Base-by-base conservation (phyloP, 2,888 invertebrate species). In the Scaeva pyrastri region DNA sequence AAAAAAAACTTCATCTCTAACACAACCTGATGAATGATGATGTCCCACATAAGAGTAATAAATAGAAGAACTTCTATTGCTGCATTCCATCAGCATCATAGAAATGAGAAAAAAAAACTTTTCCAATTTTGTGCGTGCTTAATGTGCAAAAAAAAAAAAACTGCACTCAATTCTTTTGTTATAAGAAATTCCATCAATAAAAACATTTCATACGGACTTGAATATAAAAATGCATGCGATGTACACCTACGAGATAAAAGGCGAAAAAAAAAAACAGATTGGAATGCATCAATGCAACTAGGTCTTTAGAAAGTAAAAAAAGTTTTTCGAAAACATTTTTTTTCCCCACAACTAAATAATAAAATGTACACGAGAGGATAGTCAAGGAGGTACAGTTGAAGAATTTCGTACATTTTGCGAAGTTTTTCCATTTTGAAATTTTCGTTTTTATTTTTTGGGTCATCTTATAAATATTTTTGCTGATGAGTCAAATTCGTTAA, bases 91-190 rank as follows among this genome's bases (percentile, higher is more conserved):
- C 23, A 62, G 11, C 23, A 16, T 64, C 55, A 73, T 71, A n/a
- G n/a, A 43, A 43, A 43, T 36, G 16, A 16, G 11, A 56, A n/a
- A 36, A 50, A 58, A 66, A 77, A 85, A 85, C 81, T 81, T 85
- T 85, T 81, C 31, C 70, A 81, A 81, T 85, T 73, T 81, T 45
- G 73, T 81, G 85, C 76, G 85, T 85, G 76, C 50, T 56, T 73
- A 72, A 81, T 73, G 70, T 70, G 48, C 5, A 60, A 55, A 19
- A 48, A 26, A n/a, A 39, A 41, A 23, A 64, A 8, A 68, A 79
- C 52, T 80, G 76, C 55, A 80, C 68, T 43, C 81, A 77, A 55
- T 60, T 73, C 76, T n/a, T 55, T 73, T 73, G 70, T 36, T 50
- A 41, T 52, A 60, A 7, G 31, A 52, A 58, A 48, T 50, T 52